Conservation (phyloP, 2,888 invertebrate genomes). For the Nasonia oneida region DNA sequence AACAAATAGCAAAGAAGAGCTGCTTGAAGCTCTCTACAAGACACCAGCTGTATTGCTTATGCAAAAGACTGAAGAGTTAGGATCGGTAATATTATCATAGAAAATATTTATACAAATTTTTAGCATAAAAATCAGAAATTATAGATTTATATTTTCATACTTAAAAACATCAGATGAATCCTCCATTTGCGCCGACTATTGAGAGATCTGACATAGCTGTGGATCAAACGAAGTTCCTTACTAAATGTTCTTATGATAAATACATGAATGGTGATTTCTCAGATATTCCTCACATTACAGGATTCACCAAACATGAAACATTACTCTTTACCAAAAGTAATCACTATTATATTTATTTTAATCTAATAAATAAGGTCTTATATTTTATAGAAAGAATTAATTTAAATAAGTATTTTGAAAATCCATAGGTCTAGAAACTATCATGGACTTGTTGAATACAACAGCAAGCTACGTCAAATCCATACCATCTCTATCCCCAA, state of each 20-base stretch:
- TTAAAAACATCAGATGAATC: neutral
- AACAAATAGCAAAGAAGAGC: constrained; percentile 50
- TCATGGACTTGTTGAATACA: constrained; percentile 17
- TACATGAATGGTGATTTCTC: constrained; percentile 79
- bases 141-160: neutral
- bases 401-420: neutral
- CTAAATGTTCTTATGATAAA: constrained; percentile 78
- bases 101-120: neutral
- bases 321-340: constrained; percentile 63
- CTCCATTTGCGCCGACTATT: constrained; percentile 80
- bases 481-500: constrained; percentile 8
- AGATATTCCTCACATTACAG: constrained; percentile 80
- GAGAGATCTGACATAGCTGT: constrained; percentile 77
- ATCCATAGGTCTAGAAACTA: neutral
- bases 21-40: constrained; percentile 62
- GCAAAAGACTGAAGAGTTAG: constrained; percentile 49
- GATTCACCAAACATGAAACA: constrained; percentile 76
- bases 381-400: neutral
- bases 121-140: neutral
- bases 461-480: neutral
- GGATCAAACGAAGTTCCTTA: constrained; percentile 80
- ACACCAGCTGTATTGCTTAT: constrained; percentile 61
- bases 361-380: neutral
- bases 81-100: constrained; percentile 23
- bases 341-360: neutral